Evolutionary conservation across 2,113 vertebrate species (phyloP).

Genomic region (Xenus cinereus): DNA sequence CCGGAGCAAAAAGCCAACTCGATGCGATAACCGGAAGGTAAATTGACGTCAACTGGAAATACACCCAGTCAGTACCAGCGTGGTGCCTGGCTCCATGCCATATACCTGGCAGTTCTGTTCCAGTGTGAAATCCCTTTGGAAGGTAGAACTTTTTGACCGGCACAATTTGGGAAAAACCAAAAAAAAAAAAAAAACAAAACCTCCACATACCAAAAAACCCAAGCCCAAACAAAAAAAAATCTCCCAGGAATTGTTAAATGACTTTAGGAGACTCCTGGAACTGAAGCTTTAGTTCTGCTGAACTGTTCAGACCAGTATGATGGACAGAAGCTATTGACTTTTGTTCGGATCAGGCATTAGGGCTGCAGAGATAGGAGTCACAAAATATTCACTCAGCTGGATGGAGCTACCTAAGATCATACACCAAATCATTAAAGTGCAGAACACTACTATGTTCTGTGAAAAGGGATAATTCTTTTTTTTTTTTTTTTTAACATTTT

Average conservation of each 20-base stretch:
- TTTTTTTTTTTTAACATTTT: background rate
- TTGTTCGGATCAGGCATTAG: background rate
- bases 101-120: background rate
- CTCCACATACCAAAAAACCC: no score
- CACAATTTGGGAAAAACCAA: background rate
- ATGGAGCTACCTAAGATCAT: background rate
- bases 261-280: background rate
- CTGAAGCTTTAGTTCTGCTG: background rate
- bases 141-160: background rate
- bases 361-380: background rate
- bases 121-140: background rate
- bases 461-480: background rate
- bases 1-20: slow-evolving; percentile 48
- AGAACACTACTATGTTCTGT: background rate
- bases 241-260: background rate
- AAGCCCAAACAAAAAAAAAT: background rate
- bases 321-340: background rate
- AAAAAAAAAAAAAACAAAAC: background rate
- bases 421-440: background rate
- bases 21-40: slow-evolving; percentile 34
- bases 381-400: background rate
- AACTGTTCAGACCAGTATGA: rapidly evolving
- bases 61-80: slow-evolving; percentile 8
- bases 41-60: slow-evolving; percentile 44
- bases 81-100: background rate